Evolutionary conservation across 35 echinoderm and acorn worm genomes (phyloP).

Genomic region (Lytechinus pictus): DNA sequence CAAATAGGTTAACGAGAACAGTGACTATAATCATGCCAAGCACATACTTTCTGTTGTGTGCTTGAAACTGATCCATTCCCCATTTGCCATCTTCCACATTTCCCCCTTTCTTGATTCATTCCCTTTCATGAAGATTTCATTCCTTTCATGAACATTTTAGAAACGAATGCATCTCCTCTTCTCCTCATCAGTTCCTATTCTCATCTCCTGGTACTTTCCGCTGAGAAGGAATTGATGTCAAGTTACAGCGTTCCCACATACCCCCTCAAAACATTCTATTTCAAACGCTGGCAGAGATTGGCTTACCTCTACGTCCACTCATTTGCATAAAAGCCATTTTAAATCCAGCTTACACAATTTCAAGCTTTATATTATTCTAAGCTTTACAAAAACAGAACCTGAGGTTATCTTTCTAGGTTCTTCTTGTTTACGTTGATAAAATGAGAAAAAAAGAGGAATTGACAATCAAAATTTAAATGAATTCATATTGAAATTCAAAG

Average conservation of each 20-base stretch:
- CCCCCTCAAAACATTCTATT: neutral
- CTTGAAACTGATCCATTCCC: neutral
- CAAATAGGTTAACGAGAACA: neutral
- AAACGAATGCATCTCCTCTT: constrained; percentile 11
- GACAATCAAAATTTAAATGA: no score
- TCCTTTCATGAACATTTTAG: neutral
- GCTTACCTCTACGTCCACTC: neutral
- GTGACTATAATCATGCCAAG: neutral
- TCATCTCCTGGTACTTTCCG: neutral
- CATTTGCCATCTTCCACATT: neutral
- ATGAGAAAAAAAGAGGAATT: no score
- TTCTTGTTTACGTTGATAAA: no score
- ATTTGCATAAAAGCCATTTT: neutral
- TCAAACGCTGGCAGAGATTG: neutral
- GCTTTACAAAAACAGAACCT: neutral
- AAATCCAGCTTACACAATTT: neutral
- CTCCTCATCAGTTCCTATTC: neutral
- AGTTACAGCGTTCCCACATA: neutral
- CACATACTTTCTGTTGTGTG: neutral
- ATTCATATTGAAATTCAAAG: no score
- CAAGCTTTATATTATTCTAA: neutral
- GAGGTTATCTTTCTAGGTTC: neutral
- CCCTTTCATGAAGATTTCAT: neutral
- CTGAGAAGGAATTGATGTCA: neutral
- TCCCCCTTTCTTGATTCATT: constrained; percentile 1